These are phyloP conservation scores for Mus caroli DNA, from an alignment of 2,797 vertebrate genomes.

Conservation along the genomic window DNA sequence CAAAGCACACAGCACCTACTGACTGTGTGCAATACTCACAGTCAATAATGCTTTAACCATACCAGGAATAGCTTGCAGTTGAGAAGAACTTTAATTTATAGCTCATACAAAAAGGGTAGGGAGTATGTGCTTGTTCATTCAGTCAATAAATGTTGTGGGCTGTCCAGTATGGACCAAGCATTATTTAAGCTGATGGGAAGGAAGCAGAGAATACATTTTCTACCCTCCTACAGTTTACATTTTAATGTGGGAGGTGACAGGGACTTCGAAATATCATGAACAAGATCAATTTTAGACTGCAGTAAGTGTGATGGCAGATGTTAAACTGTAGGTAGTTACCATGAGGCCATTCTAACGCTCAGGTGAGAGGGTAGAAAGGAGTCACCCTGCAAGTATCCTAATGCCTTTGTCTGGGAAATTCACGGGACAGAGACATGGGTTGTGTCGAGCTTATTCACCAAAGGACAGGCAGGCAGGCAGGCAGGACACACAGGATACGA, in stretches of 20 bases:
- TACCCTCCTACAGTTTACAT: neutral
- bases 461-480: neutral
- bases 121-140: constrained; percentile 2
- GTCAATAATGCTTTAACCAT: neutral
- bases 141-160: neutral
- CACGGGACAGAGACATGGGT: neutral
- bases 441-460: neutral
- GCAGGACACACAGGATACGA: neutral
- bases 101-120: neutral
- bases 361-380: neutral
- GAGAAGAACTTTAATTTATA: constrained; percentile 8
- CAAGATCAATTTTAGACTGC: constrained; percentile 21
- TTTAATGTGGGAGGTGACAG: neutral
- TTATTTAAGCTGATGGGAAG: neutral
- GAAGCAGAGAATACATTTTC: neutral
- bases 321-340: neutral
- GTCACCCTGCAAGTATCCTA: too few species aligned
- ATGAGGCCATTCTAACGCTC: neutral
- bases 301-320: neutral
- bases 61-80: neutral
- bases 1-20: neutral
- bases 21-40: neutral
- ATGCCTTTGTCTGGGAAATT: neutral
- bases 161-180: neutral
- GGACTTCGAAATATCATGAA: neutral